Percentiles rank a stretch among this genome's conserved stretches.
These are phyloP conservation scores for Agrochola lota DNA, from an alignment of 2,888 invertebrate genomes.

Conservation along the genomic window DNA sequence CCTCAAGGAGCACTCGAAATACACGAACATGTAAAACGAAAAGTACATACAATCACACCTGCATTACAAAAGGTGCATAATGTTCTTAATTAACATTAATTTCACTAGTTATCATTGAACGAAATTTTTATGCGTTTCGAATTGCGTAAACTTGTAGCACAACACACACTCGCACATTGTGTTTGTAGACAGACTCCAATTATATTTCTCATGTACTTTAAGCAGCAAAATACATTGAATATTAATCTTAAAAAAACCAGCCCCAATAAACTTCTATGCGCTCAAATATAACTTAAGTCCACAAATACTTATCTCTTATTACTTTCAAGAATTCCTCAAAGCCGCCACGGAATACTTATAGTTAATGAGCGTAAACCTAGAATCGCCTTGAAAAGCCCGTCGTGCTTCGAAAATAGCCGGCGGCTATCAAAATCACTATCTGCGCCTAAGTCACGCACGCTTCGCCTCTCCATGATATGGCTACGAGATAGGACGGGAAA, in stretches of 20 bases:
- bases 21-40: slow-evolving; percentile 12
- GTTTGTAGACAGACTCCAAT: neutral
- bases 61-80: slow-evolving; percentile 57
- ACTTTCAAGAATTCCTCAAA: slow-evolving; percentile 48
- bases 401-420: slow-evolving; percentile 76
- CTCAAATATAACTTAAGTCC: slow-evolving; percentile 4
- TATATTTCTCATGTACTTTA: neutral
- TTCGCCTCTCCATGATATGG: slow-evolving; percentile 69
- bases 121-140: slow-evolving; percentile 53
- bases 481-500: slow-evolving; percentile 64
- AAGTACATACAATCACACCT: slow-evolving; percentile 36
- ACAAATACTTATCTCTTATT: slow-evolving; percentile 35
- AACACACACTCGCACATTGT: neutral
- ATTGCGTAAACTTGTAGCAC: slow-evolving; percentile 28
- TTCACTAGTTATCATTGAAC: slow-evolving; percentile 66
- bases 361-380: slow-evolving; percentile 63
- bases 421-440: slow-evolving; percentile 76
- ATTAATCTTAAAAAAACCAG: slow-evolving; percentile 8
- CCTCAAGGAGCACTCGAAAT: neutral
- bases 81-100: slow-evolving; percentile 69
- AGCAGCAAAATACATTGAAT: neutral
- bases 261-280: neutral
- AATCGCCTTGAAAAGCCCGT: slow-evolving; percentile 64
- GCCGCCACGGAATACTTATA: slow-evolving; percentile 52
- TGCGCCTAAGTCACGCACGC: slow-evolving; percentile 78